These are phyloP conservation scores for Thryonomys swinderianus DNA, from an alignment of 2,113 vertebrate genomes.

Conservation along the genomic window DNA sequence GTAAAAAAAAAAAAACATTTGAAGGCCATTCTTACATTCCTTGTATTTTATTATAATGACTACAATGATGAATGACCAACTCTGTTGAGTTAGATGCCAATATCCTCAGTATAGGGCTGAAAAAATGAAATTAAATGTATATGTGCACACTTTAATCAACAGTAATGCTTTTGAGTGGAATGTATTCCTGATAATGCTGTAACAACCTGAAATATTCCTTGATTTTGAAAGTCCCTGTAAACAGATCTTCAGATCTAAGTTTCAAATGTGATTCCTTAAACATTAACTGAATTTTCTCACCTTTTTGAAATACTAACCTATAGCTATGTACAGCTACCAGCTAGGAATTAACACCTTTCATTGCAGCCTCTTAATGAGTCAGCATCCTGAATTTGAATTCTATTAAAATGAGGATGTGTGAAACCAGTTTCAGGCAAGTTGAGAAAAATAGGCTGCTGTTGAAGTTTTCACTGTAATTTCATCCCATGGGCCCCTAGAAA, in stretches of 20 bases:
- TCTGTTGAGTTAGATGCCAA: no score
- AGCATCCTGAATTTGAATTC: conserved; percentile 55
- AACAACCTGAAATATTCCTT: background rate
- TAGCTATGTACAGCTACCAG: background rate
- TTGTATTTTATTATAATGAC: background rate
- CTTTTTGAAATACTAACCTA: conserved; percentile 26
- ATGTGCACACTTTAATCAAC: background rate
- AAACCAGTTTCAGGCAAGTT: conserved; percentile 45
- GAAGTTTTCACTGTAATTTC: conserved; percentile 68
- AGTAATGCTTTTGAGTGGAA: background rate
- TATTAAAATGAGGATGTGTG: conserved; percentile 66
- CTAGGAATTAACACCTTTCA: conserved; percentile 49
- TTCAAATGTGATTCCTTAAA: conserved; percentile 54
- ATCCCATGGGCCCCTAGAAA: conserved; percentile 62
- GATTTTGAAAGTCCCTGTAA: conserved; percentile 17
- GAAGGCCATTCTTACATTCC: background rate
- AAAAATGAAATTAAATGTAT: background rate
- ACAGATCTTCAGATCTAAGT: conserved; percentile 4
- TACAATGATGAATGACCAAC: background rate
- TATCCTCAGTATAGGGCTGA: background rate
- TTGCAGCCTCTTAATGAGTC: conserved; percentile 57
- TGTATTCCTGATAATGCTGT: background rate
- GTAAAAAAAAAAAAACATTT: background rate
- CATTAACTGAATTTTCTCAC: conserved; percentile 51
- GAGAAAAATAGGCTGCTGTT: conserved; percentile 58